phyloP scores from a whole-genome alignment of 1,140 invertebrate genomes.

The Anagrus nilaparvatae region DNA sequence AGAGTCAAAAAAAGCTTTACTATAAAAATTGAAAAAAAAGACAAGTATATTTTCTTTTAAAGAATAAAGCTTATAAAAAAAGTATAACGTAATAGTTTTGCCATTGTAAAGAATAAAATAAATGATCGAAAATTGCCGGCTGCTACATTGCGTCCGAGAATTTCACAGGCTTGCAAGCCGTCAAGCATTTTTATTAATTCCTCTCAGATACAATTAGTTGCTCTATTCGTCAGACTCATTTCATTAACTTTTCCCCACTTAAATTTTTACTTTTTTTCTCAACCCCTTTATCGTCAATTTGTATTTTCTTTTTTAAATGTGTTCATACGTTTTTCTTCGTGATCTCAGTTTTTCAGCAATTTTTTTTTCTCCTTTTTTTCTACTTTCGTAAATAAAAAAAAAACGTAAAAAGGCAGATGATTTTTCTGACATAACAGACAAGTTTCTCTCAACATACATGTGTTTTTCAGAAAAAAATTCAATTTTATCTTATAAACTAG shows the following conservation, averaged over 20 bases:
- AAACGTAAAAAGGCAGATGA: constrained; percentile 1
- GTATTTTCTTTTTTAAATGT: constrained; percentile 20
- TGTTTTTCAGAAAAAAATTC: constrained; percentile 7
- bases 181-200: constrained; percentile 42
- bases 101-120: constrained; percentile 34
- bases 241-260: constrained; percentile 39
- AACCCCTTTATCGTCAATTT: constrained; percentile 28
- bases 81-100: constrained; percentile 28
- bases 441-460: background rate
- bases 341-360: background rate
- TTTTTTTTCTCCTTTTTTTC: background rate
- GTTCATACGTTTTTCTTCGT: constrained; percentile 23
- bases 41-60: background rate
- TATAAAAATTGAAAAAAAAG: background rate
- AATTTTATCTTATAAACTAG: constrained; percentile 8
- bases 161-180: too few species aligned
- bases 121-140: constrained; percentile 35
- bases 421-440: constrained; percentile 3
- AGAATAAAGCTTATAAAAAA: constrained; percentile 14
- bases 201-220: constrained; percentile 44
- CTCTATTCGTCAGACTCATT: constrained; percentile 43
- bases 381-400: background rate
- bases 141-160: too few species aligned
- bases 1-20: too few species aligned
- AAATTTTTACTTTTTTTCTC: constrained; percentile 24